phyloP scores from a whole-genome alignment of 1,140 invertebrate species.

The Lysiphlebus fabarum region DNA sequence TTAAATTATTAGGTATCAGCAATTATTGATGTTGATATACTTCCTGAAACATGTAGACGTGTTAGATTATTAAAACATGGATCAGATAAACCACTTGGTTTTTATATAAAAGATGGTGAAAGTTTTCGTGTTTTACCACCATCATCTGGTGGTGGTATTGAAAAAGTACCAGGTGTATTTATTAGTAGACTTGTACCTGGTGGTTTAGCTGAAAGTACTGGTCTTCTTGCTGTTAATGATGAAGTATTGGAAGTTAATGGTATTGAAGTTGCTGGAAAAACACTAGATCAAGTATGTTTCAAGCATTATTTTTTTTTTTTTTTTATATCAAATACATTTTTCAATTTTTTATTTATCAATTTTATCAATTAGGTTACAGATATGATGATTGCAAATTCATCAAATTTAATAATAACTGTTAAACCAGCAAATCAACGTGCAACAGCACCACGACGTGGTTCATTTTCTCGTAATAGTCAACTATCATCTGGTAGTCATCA shows the following conservation, averaged over 20 bases:
- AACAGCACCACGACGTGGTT: constrained; percentile 66
- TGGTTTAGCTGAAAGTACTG: constrained; percentile 89
- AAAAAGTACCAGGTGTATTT: constrained; percentile 92
- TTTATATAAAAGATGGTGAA: constrained; percentile 92
- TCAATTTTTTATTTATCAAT: constrained; percentile 5
- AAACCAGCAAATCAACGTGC: constrained; percentile 92
- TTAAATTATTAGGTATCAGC: constrained; percentile 78
- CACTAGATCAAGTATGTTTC: constrained; percentile 83
- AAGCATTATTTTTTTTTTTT: neutral
- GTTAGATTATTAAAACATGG: constrained; percentile 96
- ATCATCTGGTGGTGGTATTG: constrained; percentile 67
- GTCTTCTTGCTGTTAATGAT: constrained; percentile 95
- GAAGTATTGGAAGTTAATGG: constrained; percentile 99
- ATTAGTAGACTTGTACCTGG: constrained; percentile 88
- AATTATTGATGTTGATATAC: constrained; percentile 98
- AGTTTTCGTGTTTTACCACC: constrained; percentile 80
- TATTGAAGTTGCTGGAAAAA: constrained; percentile 98
- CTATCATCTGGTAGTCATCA: constrained; percentile 71
- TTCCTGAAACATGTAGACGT: constrained; percentile 94
- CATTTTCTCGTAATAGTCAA: constrained; percentile 75
- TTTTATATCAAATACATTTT: constrained; percentile 1
- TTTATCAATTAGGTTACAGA: constrained; percentile 99
- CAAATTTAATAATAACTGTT: constrained; percentile 97
- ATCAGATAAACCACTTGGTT: constrained; percentile 95
- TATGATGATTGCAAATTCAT: constrained; percentile 99